These are phyloP conservation scores for Eupithecia subumbrata DNA, from an alignment of 2,888 invertebrate species.

Conservation along the genomic window DNA sequence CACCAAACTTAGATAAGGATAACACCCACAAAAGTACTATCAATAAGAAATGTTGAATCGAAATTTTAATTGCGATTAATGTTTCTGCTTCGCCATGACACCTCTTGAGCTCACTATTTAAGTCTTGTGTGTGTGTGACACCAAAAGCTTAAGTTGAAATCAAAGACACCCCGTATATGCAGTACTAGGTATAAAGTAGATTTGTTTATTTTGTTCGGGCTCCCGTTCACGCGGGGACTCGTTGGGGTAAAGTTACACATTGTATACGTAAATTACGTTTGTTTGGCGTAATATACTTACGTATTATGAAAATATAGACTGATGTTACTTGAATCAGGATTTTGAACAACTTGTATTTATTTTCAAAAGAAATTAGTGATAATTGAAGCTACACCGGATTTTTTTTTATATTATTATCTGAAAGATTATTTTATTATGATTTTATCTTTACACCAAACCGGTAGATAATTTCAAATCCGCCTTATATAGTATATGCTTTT, in stretches of 20 bases:
- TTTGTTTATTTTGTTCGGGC: slow-evolving; percentile 70
- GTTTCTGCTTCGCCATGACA: neutral
- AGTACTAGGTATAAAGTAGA: slow-evolving; percentile 49
- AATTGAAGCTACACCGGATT: neutral
- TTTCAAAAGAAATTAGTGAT: neutral
- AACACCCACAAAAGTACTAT: neutral
- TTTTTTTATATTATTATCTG: too few relatives aligned
- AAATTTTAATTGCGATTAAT: neutral
- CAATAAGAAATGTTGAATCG: neutral
- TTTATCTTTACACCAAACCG: neutral
- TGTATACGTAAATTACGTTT: slow-evolving; percentile 72
- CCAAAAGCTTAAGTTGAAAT: neutral
- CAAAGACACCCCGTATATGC: slow-evolving; percentile 34
- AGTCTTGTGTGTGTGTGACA: neutral
- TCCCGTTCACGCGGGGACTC: slow-evolving; percentile 53
- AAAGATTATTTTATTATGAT: neutral
- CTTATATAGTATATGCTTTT: neutral
- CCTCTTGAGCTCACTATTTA: neutral
- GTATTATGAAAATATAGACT: slow-evolving; percentile 36
- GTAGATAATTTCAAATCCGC: neutral
- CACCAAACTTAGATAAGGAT: neutral
- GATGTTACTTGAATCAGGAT: neutral
- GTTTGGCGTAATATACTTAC: slow-evolving; percentile 54
- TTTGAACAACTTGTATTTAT: neutral
- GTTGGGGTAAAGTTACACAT: slow-evolving; percentile 57